Percentiles rank a stretch among this genome's conserved stretches.
phyloP scores from a whole-genome alignment of 2,888 invertebrate genomes.

The Drosophila austrosaltans region DNA sequence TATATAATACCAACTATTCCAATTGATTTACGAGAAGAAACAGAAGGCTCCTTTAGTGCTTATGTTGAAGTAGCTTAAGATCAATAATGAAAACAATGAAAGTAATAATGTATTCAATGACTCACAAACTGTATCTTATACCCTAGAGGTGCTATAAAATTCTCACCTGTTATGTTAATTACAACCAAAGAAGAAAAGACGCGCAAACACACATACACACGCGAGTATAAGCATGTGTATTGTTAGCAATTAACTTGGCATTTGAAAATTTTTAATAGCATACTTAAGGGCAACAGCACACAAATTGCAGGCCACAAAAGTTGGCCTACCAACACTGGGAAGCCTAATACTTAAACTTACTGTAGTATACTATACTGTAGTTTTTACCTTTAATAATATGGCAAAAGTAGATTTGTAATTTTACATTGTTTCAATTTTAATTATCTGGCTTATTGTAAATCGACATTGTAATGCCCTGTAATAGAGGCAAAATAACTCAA shows the following conservation, averaged over 20 bases:
- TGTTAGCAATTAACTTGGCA: slow-evolving; percentile 73
- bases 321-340: not conserved
- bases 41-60: too few relatives aligned
- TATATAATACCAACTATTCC: not conserved
- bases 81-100: too few relatives aligned
- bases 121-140: too few relatives aligned
- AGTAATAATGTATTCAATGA: too few relatives aligned
- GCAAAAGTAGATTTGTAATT: not conserved
- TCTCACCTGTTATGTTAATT: not conserved
- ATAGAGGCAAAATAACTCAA: slow-evolving; percentile 29
- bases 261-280: slow-evolving; percentile 70
- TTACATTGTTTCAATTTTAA: slow-evolving; percentile 17
- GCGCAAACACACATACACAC: not conserved
- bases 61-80: too few relatives aligned
- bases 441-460: slow-evolving; percentile 43
- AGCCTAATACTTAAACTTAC: not conserved
- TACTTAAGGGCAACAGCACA: slow-evolving; percentile 49
- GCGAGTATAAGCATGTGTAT: slow-evolving; percentile 9
- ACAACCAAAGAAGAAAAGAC: not conserved
- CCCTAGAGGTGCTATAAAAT: not conserved
- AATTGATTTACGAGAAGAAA: too few relatives aligned
- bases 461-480: slow-evolving; percentile 57
- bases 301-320: not conserved
- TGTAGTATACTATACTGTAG: not conserved
- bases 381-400: not conserved